Conservation (phyloP, 2,113 vertebrate genomes). For the Morone saxatilis region DNA sequence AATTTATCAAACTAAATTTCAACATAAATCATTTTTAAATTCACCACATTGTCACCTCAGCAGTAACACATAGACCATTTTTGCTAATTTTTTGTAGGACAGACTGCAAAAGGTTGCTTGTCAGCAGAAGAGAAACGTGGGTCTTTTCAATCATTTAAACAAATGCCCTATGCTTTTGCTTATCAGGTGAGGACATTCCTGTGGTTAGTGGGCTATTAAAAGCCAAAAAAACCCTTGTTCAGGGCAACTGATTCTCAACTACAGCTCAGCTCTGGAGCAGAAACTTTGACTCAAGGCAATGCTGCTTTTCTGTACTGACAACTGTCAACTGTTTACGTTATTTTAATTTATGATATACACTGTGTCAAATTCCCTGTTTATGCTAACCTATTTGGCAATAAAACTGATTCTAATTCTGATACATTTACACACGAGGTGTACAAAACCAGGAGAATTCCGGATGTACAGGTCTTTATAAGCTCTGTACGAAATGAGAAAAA, state of each 20-base stretch:
- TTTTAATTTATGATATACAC: no score
- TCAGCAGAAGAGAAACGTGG: not conserved
- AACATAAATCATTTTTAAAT: slow-evolving; percentile 29
- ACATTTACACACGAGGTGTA: not conserved
- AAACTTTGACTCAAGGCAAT: not conserved
- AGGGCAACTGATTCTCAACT: not conserved
- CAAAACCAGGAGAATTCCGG: not conserved
- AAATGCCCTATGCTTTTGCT: not conserved
- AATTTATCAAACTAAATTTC: slow-evolving; percentile 45
- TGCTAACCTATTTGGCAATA: no score
- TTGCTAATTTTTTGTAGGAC: not conserved
- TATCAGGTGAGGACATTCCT: not conserved
- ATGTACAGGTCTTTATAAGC: not conserved
- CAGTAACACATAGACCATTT: not conserved
- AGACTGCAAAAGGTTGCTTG: not conserved
- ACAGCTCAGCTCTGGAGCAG: not conserved
- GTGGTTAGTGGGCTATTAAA: not conserved
- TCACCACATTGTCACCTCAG: not conserved
- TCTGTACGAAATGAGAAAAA: slow-evolving; percentile 5
- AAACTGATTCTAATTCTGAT: no score
- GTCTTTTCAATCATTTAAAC: slow-evolving; percentile 13
- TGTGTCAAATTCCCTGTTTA: no score
- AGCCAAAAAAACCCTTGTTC: not conserved
- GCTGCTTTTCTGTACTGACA: not conserved
- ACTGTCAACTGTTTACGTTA: not conserved